Percentiles rank a stretch among this genome's conserved stretches.
phyloP scores from a whole-genome alignment of 2,888 invertebrate genomes.

The Kryphioiulus occultus region DNA sequence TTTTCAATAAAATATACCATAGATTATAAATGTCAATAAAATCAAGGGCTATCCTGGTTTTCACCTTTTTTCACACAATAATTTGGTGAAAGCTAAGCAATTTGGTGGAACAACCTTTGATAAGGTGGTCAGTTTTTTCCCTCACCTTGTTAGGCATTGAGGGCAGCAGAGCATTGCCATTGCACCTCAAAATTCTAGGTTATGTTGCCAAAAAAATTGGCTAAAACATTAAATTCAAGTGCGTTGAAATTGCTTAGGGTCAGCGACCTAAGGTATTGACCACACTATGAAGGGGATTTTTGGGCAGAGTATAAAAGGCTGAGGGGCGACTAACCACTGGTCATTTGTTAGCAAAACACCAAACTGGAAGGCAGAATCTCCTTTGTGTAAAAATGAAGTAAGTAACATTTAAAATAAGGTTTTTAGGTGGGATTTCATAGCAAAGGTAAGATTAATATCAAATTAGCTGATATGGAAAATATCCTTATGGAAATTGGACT shows the following conservation, averaged over 20 bases:
- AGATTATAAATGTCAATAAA: not conserved
- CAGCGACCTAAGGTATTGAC: constrained; percentile 11
- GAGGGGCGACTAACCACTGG: not conserved
- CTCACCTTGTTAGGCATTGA: not conserved
- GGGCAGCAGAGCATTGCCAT: not conserved
- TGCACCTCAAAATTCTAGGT: constrained; percentile 18
- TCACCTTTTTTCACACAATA: not conserved
- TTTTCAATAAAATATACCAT: not conserved
- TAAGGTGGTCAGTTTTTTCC: constrained; percentile 4
- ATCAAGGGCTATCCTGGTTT: not conserved
- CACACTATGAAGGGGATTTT: not conserved
- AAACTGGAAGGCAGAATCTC: not conserved
- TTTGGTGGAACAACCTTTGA: not conserved
- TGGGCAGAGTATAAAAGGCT: not conserved
- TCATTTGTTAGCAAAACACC: not conserved
- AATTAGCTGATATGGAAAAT: not conserved
- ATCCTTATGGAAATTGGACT: not conserved
- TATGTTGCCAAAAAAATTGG: not conserved
- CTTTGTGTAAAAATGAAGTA: not conserved
- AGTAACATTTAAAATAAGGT: not conserved
- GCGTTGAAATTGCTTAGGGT: not conserved
- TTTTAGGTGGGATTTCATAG: not conserved
- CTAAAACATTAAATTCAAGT: not conserved
- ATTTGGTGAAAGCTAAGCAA: not conserved
- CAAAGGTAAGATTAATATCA: not conserved